phyloP scores from a whole-genome alignment of 2,113 vertebrate genomes.

The Gallinago jamesoni region DNA sequence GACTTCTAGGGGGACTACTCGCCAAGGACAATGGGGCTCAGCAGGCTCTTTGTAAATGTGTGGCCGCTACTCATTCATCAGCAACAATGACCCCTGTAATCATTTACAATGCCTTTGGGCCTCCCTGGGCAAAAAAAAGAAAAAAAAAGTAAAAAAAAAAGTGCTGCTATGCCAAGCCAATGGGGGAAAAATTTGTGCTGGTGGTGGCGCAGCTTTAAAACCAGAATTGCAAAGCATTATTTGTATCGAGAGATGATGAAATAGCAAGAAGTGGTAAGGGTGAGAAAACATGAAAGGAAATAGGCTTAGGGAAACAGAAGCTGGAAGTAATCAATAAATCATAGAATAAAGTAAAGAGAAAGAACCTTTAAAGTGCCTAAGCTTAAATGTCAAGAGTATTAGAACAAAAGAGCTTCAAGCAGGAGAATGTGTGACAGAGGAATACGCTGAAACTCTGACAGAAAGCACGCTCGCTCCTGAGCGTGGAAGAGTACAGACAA shows the following conservation, averaged over 20 bases:
- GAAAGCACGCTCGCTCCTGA: background rate
- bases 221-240: conserved; percentile 4
- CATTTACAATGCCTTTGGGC: conserved; percentile 22
- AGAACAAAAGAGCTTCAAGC: conserved; percentile 60
- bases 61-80: background rate
- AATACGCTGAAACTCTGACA: conserved; percentile 25
- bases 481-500: background rate
- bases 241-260: conserved; percentile 57
- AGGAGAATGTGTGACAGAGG: conserved; percentile 6
- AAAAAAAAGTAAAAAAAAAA: background rate
- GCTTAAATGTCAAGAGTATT: conserved; percentile 75
- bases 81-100: conserved; percentile 40
- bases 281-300: conserved; percentile 51
- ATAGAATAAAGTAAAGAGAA: conserved; percentile 67
- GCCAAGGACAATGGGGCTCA: conserved; percentile 1
- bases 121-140: background rate
- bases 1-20: conserved; percentile 7
- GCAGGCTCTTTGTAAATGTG: conserved; percentile 12
- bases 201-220: conserved; percentile 18
- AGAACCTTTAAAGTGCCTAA: conserved; percentile 61
- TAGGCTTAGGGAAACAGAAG: conserved; percentile 60
- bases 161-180: background rate
- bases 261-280: conserved; percentile 32
- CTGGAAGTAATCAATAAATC: conserved; percentile 71
- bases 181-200: conserved; percentile 4